Conservation (phyloP, 2,888 invertebrate species). For the Strigamia transsilvanica region DNA sequence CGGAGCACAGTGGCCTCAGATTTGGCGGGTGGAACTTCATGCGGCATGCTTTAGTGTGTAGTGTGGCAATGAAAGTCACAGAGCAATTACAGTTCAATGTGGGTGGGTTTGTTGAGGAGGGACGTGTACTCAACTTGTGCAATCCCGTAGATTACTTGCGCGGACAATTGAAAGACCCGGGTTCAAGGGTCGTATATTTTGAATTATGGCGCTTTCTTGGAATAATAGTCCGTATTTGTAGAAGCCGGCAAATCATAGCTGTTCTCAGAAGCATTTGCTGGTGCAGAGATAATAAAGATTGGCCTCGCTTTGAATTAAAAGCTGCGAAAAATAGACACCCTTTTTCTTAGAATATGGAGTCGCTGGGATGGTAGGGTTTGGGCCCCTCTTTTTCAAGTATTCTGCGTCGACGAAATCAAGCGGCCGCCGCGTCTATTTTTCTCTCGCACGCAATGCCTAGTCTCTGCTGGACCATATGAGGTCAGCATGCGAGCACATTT, state of each 20-base stretch:
- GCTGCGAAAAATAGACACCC: constrained; percentile 29
- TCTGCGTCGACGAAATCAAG: neutral
- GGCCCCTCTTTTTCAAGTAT: neutral
- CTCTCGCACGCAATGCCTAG: neutral
- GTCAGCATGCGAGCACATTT: constrained; percentile 38
- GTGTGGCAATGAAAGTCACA: neutral
- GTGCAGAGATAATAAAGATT: constrained; percentile 13
- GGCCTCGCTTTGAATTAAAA: constrained; percentile 42
- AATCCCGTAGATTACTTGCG: neutral
- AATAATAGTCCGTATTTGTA: constrained; percentile 48
- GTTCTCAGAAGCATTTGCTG: constrained; percentile 36
- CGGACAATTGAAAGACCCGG: constrained; percentile 5
- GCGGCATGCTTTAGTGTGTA: constrained; percentile 10
- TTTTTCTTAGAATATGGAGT: neutral
- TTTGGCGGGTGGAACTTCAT: neutral
- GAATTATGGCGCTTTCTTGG: constrained; percentile 49
- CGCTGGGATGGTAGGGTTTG: neutral
- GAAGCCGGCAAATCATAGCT: constrained; percentile 40
- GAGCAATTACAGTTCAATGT: constrained; percentile 1
- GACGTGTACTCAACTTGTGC: neutral
- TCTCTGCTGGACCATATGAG: constrained; percentile 23
- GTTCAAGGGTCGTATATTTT: constrained; percentile 26
- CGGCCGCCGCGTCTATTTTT: constrained; percentile 3
- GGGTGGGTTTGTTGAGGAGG: neutral
- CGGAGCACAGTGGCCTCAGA: neutral